Evolutionary conservation across 2,113 vertebrate species (phyloP).

Genomic region (Choloepus hoffmanni): DNA sequence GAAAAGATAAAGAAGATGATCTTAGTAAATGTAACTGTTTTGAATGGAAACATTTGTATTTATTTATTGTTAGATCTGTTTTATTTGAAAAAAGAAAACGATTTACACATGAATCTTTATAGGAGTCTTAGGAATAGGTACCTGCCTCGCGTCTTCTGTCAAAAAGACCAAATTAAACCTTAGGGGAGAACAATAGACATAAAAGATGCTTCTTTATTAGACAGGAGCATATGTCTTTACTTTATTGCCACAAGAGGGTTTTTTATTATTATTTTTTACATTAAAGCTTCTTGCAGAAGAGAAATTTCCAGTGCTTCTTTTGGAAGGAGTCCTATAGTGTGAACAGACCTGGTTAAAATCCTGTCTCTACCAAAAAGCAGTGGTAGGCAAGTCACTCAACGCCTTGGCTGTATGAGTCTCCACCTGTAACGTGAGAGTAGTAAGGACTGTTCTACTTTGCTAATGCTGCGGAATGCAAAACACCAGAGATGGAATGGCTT

Average conservation of each 20-base stretch:
- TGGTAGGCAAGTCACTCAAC: not conserved
- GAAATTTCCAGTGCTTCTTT: not conserved
- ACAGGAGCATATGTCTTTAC: not conserved
- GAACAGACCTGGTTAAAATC: not conserved
- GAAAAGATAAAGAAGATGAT: not conserved
- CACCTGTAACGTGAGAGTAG: not conserved
- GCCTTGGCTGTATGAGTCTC: no score
- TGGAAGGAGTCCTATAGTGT: not conserved
- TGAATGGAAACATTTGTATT: not conserved
- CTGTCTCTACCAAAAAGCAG: not conserved
- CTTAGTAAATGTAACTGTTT: not conserved
- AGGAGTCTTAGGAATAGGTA: not conserved
- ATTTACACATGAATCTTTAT: not conserved
- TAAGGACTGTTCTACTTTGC: not conserved
- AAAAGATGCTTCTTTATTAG: not conserved
- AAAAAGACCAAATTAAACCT: conserved; percentile 13
- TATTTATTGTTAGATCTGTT: not conserved
- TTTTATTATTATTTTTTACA: not conserved
- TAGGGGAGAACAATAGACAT: not conserved
- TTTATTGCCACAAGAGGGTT: not conserved
- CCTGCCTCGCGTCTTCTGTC: not conserved
- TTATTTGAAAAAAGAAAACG: not conserved
- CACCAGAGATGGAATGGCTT: no score
- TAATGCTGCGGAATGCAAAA: no score
- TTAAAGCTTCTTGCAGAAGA: not conserved